Percentiles rank a stretch among this genome's conserved stretches.
Evolutionary conservation across 2,888 invertebrate species (phyloP).

Genomic region (Ormyrus rosae): DNA sequence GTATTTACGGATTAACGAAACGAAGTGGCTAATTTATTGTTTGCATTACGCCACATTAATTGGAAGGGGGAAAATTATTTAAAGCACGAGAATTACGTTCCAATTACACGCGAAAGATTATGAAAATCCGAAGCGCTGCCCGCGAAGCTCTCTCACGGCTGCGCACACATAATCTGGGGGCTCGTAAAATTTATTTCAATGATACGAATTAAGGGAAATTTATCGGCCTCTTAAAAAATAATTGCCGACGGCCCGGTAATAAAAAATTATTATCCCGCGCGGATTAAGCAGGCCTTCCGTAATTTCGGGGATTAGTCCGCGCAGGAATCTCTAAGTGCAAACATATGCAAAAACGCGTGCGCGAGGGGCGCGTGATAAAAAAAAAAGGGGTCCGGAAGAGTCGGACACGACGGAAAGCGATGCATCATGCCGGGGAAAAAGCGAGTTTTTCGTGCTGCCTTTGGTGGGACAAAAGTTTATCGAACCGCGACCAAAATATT

Average conservation of each 20-base stretch:
- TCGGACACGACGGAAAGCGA: slow-evolving; percentile 12
- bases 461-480: neutral
- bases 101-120: neutral
- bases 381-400: slow-evolving; percentile 28
- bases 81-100: slow-evolving; percentile 17
- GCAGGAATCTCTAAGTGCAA: slow-evolving; percentile 36
- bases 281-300: slow-evolving; percentile 36
- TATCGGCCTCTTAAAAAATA: slow-evolving; percentile 47
- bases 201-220: slow-evolving; percentile 35
- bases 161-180: neutral
- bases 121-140: too few relatives aligned
- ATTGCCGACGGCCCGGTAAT: slow-evolving; percentile 37
- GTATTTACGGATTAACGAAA: too few relatives aligned
- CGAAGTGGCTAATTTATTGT: slow-evolving; percentile 12
- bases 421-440: slow-evolving; percentile 21
- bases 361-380: slow-evolving; percentile 7
- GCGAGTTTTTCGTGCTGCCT: neutral
- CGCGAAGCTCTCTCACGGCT: neutral
- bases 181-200: slow-evolving; percentile 38
- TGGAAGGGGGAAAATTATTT: slow-evolving; percentile 28
- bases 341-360: slow-evolving; percentile 24
- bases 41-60: slow-evolving; percentile 20
- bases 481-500: neutral
- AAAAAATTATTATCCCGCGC: slow-evolving; percentile 35
- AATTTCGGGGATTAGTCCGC: slow-evolving; percentile 35